phyloP scores from a whole-genome alignment of 2,113 vertebrate genomes.

The Leptocoma aspasia region DNA sequence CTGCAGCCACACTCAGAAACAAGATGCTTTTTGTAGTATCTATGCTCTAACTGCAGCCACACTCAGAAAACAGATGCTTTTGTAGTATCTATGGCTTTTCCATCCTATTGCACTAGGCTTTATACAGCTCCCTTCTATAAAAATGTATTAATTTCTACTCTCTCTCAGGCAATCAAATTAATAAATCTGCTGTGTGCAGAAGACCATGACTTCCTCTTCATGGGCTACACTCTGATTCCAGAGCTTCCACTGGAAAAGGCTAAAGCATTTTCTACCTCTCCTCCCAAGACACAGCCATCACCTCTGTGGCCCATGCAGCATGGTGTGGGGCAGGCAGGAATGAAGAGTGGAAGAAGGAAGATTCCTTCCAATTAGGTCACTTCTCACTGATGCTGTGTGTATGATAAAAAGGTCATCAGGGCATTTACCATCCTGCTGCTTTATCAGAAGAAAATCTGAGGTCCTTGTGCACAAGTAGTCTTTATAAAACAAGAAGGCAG shows the following conservation, averaged over 20 bases:
- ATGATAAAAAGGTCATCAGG: not conserved
- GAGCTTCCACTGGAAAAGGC: not conserved
- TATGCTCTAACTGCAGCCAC: not conserved
- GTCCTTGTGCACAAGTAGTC: not conserved
- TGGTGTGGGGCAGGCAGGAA: not conserved
- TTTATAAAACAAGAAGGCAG: not conserved
- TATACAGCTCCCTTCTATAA: not conserved
- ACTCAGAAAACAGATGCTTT: not conserved
- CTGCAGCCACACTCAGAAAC: not conserved
- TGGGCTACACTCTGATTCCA: not conserved
- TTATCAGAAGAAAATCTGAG: not conserved
- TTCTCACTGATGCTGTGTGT: not conserved
- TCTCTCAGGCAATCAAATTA: accelerated
- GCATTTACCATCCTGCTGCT: not conserved
- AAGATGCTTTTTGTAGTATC: not conserved
- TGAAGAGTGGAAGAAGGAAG: not conserved
- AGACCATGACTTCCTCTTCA: not conserved
- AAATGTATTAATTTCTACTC: not conserved
- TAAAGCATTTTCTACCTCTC: not conserved
- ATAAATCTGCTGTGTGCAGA: not conserved
- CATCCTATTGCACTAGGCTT: not conserved
- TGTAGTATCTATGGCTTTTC: not conserved
- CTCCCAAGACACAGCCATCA: not conserved
- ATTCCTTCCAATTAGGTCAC: not conserved
- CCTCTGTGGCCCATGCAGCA: not conserved